phyloP scores from a whole-genome alignment of 2,888 invertebrate species.

The Athetis lepigone region DNA sequence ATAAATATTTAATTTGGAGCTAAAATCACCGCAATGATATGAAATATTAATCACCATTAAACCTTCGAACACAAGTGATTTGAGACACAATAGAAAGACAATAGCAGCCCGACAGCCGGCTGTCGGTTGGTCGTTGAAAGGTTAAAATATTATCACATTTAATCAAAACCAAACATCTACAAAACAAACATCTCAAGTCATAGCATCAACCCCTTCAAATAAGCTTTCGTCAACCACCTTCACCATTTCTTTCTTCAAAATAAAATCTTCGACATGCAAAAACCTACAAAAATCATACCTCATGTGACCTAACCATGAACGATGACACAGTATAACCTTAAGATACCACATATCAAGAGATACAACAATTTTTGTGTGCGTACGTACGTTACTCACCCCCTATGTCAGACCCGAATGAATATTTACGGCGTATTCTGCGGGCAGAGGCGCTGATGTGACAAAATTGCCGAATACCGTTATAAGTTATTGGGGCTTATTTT shows the following conservation, averaged over 20 bases:
- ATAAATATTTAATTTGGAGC: too few relatives aligned
- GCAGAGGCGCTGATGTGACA: slow-evolving; percentile 48
- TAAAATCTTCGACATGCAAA: neutral
- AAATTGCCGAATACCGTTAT: slow-evolving; percentile 45
- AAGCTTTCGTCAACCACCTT: neutral
- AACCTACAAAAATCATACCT: neutral
- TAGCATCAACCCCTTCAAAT: neutral
- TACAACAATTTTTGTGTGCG: slow-evolving; percentile 63
- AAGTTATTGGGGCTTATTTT: slow-evolving; percentile 46
- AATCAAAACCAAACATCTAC: too few relatives aligned
- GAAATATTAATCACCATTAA: too few relatives aligned
- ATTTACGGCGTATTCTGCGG: slow-evolving; percentile 53
- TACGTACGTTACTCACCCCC: slow-evolving; percentile 64
- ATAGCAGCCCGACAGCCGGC: too few relatives aligned
- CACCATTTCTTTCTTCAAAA: neutral
- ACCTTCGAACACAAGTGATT: too few relatives aligned
- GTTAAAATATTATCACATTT: too few relatives aligned
- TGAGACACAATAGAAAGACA: too few relatives aligned
- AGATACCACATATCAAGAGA: slow-evolving; percentile 57
- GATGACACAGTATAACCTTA: slow-evolving; percentile 20
- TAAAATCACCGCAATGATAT: too few relatives aligned
- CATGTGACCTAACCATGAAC: slow-evolving; percentile 8
- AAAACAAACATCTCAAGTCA: neutral
- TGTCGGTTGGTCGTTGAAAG: too few relatives aligned
- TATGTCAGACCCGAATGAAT: slow-evolving; percentile 64